Conservation (phyloP, 2,888 invertebrate genomes). For the Melipona beecheii region DNA sequence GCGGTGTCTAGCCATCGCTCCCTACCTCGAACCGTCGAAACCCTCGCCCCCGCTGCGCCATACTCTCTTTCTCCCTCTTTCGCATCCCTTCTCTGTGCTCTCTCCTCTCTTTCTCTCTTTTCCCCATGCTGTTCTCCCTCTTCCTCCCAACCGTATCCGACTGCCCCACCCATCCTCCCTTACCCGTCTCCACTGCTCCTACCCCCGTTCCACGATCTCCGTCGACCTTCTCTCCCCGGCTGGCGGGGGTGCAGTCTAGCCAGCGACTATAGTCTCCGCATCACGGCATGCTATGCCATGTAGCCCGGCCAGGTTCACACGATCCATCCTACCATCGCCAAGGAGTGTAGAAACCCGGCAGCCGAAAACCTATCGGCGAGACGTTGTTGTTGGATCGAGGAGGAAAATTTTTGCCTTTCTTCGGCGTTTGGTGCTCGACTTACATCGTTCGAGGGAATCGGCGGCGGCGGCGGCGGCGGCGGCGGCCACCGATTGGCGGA, state of each 20-base stretch:
- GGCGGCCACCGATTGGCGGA: conserved; percentile 25
- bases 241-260: conserved; percentile 81
- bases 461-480: background rate
- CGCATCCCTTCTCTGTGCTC: conserved; percentile 83
- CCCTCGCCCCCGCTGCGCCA: conserved; percentile 69
- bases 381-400: conserved; percentile 51
- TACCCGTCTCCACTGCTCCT: conserved; percentile 53
- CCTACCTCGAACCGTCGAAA: conserved; percentile 82
- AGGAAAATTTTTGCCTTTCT: conserved; percentile 54
- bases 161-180: conserved; percentile 61
- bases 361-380: conserved; percentile 66
- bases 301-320: conserved; percentile 46
- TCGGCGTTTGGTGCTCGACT: conserved; percentile 23
- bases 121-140: conserved; percentile 42
- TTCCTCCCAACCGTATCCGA: conserved; percentile 68
- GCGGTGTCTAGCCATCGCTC: conserved; percentile 84
- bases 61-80: conserved; percentile 53
- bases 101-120: conserved; percentile 39
- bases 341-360: conserved; percentile 52
- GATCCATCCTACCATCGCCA: conserved; percentile 34
- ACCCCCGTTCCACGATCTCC: conserved; percentile 73
- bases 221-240: conserved; percentile 75
- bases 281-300: conserved; percentile 72
- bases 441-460: conserved; percentile 9
- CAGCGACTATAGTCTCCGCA: conserved; percentile 77